Percentiles rank a stretch among this genome's conserved stretches.
phyloP scores from a whole-genome alignment of 2,888 invertebrate genomes.

The Eupithecia vulgata region DNA sequence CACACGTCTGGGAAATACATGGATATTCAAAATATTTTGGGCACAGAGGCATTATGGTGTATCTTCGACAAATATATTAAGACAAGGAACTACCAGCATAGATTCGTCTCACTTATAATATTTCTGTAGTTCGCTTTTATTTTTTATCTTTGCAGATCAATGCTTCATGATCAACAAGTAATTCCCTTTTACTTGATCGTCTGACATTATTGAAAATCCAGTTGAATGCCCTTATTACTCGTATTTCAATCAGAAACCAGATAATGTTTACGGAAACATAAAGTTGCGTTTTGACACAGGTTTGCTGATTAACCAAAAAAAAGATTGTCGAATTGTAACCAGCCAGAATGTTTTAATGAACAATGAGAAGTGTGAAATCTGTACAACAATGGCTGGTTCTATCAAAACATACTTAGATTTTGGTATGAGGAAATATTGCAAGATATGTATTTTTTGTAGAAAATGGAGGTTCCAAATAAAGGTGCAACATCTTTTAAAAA shows the following conservation, averaged over 20 bases:
- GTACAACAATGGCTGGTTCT: slow-evolving; percentile 23
- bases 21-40: neutral
- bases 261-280: slow-evolving; percentile 35
- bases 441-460: neutral
- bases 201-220: slow-evolving; percentile 19
- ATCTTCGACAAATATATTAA: neutral
- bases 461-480: neutral
- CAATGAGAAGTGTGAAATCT: slow-evolving; percentile 28
- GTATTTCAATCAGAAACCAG: slow-evolving; percentile 32
- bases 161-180: neutral
- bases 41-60: neutral
- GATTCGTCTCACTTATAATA: neutral
- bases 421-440: slow-evolving; percentile 11
- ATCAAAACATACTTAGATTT: slow-evolving; percentile 7
- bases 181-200: slow-evolving; percentile 1
- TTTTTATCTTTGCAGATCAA: neutral
- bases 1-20: neutral
- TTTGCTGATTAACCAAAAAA: slow-evolving; percentile 12
- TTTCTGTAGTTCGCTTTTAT: neutral
- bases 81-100: neutral
- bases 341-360: slow-evolving; percentile 16
- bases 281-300: slow-evolving; percentile 6
- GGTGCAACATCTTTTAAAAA: neutral
- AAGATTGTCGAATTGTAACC: slow-evolving; percentile 1
- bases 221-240: slow-evolving; percentile 26